Base-by-base conservation (phyloP, 2,888 invertebrate species). In the Halocaridina rubra region DNA sequence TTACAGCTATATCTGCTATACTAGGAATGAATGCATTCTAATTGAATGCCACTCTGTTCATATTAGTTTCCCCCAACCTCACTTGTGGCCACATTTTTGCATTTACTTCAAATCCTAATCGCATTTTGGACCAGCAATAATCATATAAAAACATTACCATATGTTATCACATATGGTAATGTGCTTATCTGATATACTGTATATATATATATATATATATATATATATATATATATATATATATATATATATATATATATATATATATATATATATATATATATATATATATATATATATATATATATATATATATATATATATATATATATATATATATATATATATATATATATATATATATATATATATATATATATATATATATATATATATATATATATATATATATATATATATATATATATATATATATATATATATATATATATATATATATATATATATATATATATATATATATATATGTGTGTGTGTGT, bases 361-460 rank as follows among this genome's bases (percentile, higher is more conserved):
- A 22, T 61, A 61, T 61, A 22, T 61, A 16, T 61, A 22, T 61
- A 22, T 61, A 22, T 61, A 22, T 61, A 22, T 16, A 61, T 61
- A 22, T 61, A 22, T 61, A 61, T 61, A 22, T 61, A 61, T 61
- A 61, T 61, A 61, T 22, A 61, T 61, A 22, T 61, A 22, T 61
- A 61, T 61, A 22, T 61, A 22, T 16, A 22, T 61, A 19, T 16
- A 22, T 7, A 59, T n/a, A 29, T 29, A 57, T n/a, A 53, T 29
- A 76, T 29, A 57, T n/a, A 29, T 29, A 27, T 59, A 76, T 59
- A 76, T 59, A 76, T n/a, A 76, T 76, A 75, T n/a, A 76, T 16
- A 76, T 27, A n/a, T 59, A 30, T 27, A 19, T 57, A 24, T 30
- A 59, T n/a, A 59, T 59, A 76, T n/a, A 10, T 76, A 39, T 39